Evolutionary conservation across 2,888 invertebrate genomes (phyloP).

Genomic region (Drosophila kanekoi): DNA sequence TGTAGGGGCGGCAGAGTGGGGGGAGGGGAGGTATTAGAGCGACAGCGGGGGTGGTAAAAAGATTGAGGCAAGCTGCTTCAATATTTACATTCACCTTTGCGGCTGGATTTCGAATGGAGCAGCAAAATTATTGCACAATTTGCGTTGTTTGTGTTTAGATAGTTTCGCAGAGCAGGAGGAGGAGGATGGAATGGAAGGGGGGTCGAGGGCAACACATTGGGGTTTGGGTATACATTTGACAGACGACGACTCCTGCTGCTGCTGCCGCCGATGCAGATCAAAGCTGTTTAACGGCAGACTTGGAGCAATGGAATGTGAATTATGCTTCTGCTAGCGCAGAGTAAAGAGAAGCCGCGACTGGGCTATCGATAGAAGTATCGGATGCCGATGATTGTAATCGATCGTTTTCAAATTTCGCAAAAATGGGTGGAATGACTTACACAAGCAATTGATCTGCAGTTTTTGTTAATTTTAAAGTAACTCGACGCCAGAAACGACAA

Average conservation of each 20-base stretch:
- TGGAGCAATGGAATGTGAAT: constrained; percentile 4
- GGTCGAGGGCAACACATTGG: background rate
- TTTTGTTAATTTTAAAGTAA: too few species aligned
- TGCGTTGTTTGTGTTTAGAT: constrained; percentile 24
- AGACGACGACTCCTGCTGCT: constrained; percentile 1
- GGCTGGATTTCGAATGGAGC: constrained; percentile 1
- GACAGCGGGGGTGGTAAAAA: background rate
- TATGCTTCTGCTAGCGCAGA: too few species aligned
- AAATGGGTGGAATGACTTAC: too few species aligned
- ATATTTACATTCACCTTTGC: constrained; percentile 40
- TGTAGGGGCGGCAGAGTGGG: too few species aligned
- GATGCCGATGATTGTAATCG: too few species aligned
- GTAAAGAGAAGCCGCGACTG: too few species aligned
- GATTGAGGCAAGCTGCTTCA: constrained; percentile 32
- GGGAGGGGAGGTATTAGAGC: background rate
- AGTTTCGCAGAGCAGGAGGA: background rate
- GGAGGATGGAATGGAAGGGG: background rate
- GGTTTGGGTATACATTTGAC: constrained; percentile 15
- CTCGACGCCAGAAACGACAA: too few species aligned
- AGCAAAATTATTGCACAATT: constrained; percentile 39
- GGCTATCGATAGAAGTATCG: too few species aligned
- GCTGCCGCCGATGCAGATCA: constrained; percentile 25
- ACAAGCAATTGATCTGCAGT: too few species aligned
- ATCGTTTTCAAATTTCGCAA: too few species aligned
- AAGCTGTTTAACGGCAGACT: constrained; percentile 32